phyloP scores from a whole-genome alignment of 37 sponge, comb jelly and placozoan genomes.

The Haliclona indistincta region DNA sequence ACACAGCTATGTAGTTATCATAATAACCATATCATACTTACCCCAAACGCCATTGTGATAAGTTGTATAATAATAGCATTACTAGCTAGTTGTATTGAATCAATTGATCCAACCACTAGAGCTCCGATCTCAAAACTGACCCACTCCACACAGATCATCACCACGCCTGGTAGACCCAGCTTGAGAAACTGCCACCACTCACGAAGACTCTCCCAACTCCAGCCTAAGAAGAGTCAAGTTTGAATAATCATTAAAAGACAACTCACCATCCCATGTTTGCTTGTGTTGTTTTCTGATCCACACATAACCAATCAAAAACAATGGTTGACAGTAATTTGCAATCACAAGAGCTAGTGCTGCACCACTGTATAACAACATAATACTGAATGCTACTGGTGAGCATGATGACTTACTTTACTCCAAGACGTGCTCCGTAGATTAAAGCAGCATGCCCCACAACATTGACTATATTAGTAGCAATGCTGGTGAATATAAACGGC shows the following conservation, averaged over 20 bases:
- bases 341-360: conserved; percentile 23
- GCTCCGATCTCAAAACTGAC: conserved; percentile 52
- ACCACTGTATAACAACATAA: conserved; percentile 23
- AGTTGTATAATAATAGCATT: conserved; percentile 36
- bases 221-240: conserved; percentile 45
- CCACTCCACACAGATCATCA: conserved; percentile 61
- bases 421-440: conserved; percentile 29
- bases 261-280: conserved; percentile 47
- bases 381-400: not conserved
- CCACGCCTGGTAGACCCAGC: conserved; percentile 26
- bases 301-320: conserved; percentile 37
- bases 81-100: conserved; percentile 29
- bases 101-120: conserved; percentile 45
- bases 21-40: not conserved
- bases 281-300: conserved; percentile 27
- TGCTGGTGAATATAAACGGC: conserved; percentile 33
- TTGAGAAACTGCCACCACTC: conserved; percentile 43
- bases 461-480: conserved; percentile 11
- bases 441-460: conserved; percentile 28
- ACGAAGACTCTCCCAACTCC: conserved; percentile 61
- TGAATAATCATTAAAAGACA: no score
- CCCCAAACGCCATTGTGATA: conserved; percentile 28
- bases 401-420: conserved; percentile 33
- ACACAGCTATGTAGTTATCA: not conserved
- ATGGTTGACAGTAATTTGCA: not conserved